Base-by-base conservation (phyloP, 2,888 invertebrate genomes). In the Chrysina gloriosa region DNA sequence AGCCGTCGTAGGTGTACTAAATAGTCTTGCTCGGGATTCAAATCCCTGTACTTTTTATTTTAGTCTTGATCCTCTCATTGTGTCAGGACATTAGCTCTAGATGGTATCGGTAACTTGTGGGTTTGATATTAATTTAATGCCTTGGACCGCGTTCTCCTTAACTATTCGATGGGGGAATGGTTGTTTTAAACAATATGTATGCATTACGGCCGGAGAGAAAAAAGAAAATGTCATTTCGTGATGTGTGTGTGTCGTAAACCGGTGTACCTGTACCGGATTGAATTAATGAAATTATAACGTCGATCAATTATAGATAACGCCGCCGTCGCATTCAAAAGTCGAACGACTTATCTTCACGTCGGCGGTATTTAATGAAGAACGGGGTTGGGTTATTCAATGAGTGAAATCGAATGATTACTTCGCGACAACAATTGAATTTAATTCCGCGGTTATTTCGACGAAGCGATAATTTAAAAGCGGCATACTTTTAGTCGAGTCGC, bases 11-110 rank as follows among this genome's bases (percentile, higher is more conserved):
- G 82, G 81, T 82, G 82, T 82, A 81, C 81, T 82, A 82, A 81
- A 82, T 81, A 81, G 80, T 81, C 81, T 79, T 79, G 80, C 78
- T 77, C 78, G 80, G n/a, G 80, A 81, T 81, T 82, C 80, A 81
- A 81, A 81, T 81, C 79, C 77, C n/a, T 75, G 74, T 78, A 76
- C 76, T 80, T 80, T 81, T 81, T 79, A 80, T 81, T 79, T 79
- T 77, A n/a, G 75, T 77, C 76, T 76, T 75, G 81, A 79, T 81
- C 79, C 79, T n/a, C n/a, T 81, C 81, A 82, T 82, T 81, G 82
- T 81, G 81, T 80, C 80, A 81, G 81, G 81, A 81, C 81, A 82
- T 82, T 81, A 80, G 81, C 81, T 81, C 76, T 76, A 81, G 81
- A 81, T 81, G 75, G 72, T 81, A 81, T 81, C 81, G 74, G 73